Conservation (phyloP, 2,888 invertebrate genomes). For the Chalcosyrphus nemorum region DNA sequence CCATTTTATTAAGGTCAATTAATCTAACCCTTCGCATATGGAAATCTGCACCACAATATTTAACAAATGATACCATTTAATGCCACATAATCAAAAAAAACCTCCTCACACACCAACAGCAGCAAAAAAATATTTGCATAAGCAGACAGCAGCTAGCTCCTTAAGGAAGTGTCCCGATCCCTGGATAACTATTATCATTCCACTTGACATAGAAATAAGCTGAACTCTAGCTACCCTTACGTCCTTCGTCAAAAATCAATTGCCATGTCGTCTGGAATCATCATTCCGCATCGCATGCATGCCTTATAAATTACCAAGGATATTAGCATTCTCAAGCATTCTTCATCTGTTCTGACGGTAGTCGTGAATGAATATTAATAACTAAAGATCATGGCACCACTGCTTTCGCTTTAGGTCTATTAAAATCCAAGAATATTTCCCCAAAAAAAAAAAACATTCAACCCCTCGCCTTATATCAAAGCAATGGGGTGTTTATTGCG, state of each 20-base stretch:
- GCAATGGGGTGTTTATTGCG: slow-evolving; percentile 68
- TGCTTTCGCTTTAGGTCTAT: slow-evolving; percentile 41
- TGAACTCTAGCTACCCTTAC: slow-evolving; percentile 2
- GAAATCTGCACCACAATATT: slow-evolving; percentile 8
- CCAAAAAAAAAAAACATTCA: slow-evolving; percentile 34
- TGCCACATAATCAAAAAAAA: slow-evolving; percentile 60
- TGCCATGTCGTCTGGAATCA: slow-evolving; percentile 60
- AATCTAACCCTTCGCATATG: slow-evolving; percentile 18
- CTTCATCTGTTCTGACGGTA: slow-evolving; percentile 57
- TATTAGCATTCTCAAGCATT: slow-evolving; percentile 72
- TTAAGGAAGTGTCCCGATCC: slow-evolving; percentile 47
- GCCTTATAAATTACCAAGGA: slow-evolving; percentile 66
- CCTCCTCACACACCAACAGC: slow-evolving; percentile 38
- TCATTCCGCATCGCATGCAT: slow-evolving; percentile 65
- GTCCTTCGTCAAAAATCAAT: slow-evolving; percentile 49
- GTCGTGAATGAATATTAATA: slow-evolving; percentile 62
- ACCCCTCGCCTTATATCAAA: background rate
- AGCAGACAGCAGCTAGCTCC: slow-evolving; percentile 33
- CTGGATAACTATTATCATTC: slow-evolving; percentile 59
- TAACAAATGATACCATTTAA: slow-evolving; percentile 55
- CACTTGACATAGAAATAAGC: slow-evolving; percentile 66
- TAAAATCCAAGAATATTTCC: slow-evolving; percentile 46
- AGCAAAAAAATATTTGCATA: slow-evolving; percentile 56
- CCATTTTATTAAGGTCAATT: slow-evolving; percentile 49
- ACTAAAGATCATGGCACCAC: slow-evolving; percentile 66